Evolutionary conservation across 1,140 invertebrate genomes (phyloP), one percentile per base, ranked within the genome.

Genomic region (Magallana angulata): DNA sequence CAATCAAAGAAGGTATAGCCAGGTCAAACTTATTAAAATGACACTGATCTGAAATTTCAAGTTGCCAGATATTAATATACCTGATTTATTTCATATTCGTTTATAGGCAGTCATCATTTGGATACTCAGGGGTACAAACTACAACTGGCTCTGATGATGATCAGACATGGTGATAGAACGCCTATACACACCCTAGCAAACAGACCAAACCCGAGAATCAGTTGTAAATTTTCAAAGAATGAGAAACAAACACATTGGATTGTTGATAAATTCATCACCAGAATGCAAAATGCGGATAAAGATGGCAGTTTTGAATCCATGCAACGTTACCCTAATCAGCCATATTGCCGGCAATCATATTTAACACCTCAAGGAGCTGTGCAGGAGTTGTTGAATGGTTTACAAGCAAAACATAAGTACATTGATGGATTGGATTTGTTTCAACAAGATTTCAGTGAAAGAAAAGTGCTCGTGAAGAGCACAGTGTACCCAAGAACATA

Each of bases 141-240:
- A 16, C 97, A 97, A 94, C 97, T 97, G 11, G 96, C 98, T 8
- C 94, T 98, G 58, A 95, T 98, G 57, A 94, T 98, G 9, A 96
- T 98, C 7, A 95, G 98, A 57, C 98, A 99, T 94, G 98, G 98
- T 2, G 98, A 98, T 94, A 95, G 98, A 71, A 97, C 97, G 7
- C 97, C 98, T 1, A 95, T 98, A 80, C 96, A 97, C 9, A 97
- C 97, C 93, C 95, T 98, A 6, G 95, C 96, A 89, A 97, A 97
- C 90, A 96, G 97, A 68, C 96, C 84, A 11, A 81, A 76, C 56
- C 87, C 97, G 36, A 96, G 95, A 80, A 96, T 98, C 5, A 97
- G 97, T 90, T 99, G 98, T 94, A 96, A 96, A 7, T 91, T 94
- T 48, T 88, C 91, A 16, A 92, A 62, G 85, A 90, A 62, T 91